These are phyloP conservation scores for Rhodinocichla rosea DNA, from an alignment of 2,113 vertebrate species.

Conservation along the genomic window DNA sequence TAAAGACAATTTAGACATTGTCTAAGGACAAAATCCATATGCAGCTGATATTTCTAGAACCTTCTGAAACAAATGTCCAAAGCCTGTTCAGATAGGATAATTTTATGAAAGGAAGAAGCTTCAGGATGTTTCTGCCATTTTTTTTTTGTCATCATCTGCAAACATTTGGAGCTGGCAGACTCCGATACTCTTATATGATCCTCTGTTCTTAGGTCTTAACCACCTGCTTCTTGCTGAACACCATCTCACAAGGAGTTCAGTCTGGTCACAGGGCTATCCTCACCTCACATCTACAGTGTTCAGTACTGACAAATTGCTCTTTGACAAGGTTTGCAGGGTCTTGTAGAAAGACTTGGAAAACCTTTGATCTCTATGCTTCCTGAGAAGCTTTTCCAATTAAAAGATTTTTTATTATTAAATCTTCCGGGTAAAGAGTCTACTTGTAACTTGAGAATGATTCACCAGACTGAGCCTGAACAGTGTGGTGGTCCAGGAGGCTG, in stretches of 20 bases:
- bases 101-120: neutral
- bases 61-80: neutral
- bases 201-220: neutral
- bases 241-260: neutral
- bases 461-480: neutral
- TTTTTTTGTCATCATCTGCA: neutral
- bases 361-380: neutral
- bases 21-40: neutral
- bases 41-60: neutral
- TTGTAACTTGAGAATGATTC: neutral
- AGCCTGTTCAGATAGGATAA: neutral
- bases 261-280: neutral
- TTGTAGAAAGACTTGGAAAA: neutral
- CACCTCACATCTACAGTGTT: neutral
- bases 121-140: neutral
- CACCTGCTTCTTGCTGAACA: neutral
- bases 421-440: neutral
- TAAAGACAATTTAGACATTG: too few species aligned
- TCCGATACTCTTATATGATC: neutral
- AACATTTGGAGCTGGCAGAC: neutral
- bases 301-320: neutral
- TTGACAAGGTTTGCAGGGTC: neutral
- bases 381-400: neutral
- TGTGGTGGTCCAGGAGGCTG: neutral
- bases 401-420: neutral